Evolutionary conservation across 92 coral and sea anemone genomes (phyloP), one percentile per base, ranked within the genome.

Genomic region (Blastomussa wellsi): DNA sequence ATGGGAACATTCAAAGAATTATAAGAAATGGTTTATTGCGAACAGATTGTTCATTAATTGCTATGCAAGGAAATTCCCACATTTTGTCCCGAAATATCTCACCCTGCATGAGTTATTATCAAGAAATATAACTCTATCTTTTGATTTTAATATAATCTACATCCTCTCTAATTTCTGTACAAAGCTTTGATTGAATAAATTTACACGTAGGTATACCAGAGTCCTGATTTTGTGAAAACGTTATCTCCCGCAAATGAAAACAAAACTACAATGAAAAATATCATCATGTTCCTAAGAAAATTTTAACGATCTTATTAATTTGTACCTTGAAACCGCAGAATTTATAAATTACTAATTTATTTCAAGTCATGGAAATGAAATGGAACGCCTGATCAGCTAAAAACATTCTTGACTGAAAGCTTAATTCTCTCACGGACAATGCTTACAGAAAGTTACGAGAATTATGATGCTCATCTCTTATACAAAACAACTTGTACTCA

Each of bases 121-220:
- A 49, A 76, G 24, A 49, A 28, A 76, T 22, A 47, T 2, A 44
- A 20, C 28, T 76, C 28, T 76, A 14, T 22, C 19, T 29, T 76
- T 20, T 55, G 48, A 59, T 78, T 38, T 80, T 22, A 44, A 42
- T 38, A 66, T 44, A 47, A 38, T 38, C 59, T 78, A 24, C 15
- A 28, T 17, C 29, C 16, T 77, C 47, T 52, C 19, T 7, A 79
- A 79, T 39, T 60, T 64, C 75, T 80, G 62, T 66, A 47, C 65
- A 80, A 29, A 19, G 41, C 28, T 65, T 29, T 14, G 22, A 41
- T 67, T 44, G 22, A 28, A 39, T 66, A 38, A 65, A 65, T 48
- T 78, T 79, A 65, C 31, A 64, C 2, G 7, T 44, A 60, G 38
- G 7, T 26, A n/a, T 41, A 79, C 51, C 59, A 20, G 6, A 33